Evolutionary conservation across 2,888 invertebrate genomes (phyloP).

Genomic region (Creontiades dilutus): DNA sequence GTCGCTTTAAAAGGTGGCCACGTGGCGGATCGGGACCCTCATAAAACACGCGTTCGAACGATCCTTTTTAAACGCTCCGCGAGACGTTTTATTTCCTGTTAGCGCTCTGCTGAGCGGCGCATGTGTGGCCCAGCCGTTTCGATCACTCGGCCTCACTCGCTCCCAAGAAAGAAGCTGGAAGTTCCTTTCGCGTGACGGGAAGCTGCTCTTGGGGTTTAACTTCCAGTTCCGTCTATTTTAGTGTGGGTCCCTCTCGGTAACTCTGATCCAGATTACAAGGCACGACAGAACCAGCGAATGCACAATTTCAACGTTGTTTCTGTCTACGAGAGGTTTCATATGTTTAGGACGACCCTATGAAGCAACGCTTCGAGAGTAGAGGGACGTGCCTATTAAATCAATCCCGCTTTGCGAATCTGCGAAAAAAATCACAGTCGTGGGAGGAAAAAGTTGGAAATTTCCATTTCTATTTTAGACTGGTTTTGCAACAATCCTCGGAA

Average conservation of each 20-base stretch:
- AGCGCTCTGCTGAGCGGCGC: constrained; percentile 29
- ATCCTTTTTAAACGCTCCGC: not conserved
- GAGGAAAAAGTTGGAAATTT: too few species aligned
- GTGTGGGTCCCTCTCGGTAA: not conserved
- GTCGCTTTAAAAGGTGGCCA: not conserved
- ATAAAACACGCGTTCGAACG: not conserved
- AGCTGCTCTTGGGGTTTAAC: constrained; percentile 29
- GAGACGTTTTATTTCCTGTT: constrained; percentile 47
- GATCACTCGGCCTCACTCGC: not conserved
- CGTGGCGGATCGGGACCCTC: not conserved
- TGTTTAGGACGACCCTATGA: too few species aligned
- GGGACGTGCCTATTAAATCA: too few species aligned
- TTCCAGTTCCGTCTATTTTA: not conserved
- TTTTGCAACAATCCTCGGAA: too few species aligned
- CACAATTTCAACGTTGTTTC: too few species aligned
- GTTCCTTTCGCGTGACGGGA: constrained; percentile 50
- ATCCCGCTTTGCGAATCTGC: too few species aligned
- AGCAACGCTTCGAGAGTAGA: too few species aligned
- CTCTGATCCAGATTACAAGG: too few species aligned
- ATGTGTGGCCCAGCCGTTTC: constrained; percentile 49
- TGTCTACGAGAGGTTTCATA: too few species aligned
- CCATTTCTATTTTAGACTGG: too few species aligned
- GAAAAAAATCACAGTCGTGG: too few species aligned
- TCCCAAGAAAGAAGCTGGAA: constrained; percentile 16
- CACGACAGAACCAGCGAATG: too few species aligned